Evolutionary conservation across 2,888 invertebrate species (phyloP), one percentile per base, ranked within the genome.

Genomic region (Minunthozetes semirufus): DNA sequence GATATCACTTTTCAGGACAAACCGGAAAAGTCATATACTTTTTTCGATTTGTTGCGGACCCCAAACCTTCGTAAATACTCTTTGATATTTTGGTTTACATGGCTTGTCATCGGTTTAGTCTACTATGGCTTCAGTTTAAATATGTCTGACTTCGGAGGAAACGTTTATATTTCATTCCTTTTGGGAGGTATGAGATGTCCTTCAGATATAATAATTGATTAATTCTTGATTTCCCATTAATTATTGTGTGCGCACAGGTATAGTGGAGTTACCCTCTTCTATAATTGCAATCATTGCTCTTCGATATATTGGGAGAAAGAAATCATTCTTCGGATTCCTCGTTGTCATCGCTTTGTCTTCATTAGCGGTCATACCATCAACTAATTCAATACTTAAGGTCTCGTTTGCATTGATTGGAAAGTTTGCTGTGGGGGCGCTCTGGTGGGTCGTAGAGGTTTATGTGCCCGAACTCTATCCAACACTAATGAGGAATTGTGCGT

Each of bases 71-170:
- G 76, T 2, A 72, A 66, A 42, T 72, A 63, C 27, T 75, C 76
- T 11, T 17, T 76, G 8, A 75, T 76, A 11, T 22, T 76, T 1
- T 73, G 68, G 74, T 71, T 66, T 76, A 78, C 29, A 75, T 83
- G 82, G 82, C 92, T 92, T 81, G 91, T 92, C n/a, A 92, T 92
- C 82, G 90, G 92, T 1, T 86, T 93, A 76, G 91, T 89, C 0
- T 93, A 93, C 82, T 93, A 93, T 80, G 93, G 93, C 0, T 84
- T 93, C 1, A 91, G 92, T 0, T 82, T 93, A 72, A 92, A 90
- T 80, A 88, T 90, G 0, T 91, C 91, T 5, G 90, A 88, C 80
- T 84, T 93, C n/a, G 87, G 88, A 78, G 92, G 90, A 19, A 91
- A 93, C 82, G 92, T 93, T 0, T 92, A 38, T 29, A 1, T 66